phyloP scores from a whole-genome alignment of 37 sponge, comb jelly and placozoan genomes.

The Lycopodina hypogea region DNA sequence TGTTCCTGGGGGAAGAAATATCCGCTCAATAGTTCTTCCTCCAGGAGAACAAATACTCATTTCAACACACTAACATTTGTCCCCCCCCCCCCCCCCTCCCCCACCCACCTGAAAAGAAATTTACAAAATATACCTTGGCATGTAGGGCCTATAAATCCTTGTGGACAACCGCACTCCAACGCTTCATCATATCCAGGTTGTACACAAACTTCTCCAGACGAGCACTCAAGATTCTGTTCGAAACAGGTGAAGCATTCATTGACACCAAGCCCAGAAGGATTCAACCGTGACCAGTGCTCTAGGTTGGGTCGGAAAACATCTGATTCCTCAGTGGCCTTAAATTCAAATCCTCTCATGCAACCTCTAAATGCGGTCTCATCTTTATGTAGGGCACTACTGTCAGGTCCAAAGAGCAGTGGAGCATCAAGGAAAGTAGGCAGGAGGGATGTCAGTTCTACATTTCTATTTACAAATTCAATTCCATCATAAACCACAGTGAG shows the following conservation, averaged over 20 bases:
- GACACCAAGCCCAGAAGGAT: neutral
- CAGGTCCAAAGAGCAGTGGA: conserved; percentile 11
- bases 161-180: conserved; percentile 4
- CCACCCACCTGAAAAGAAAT: too few relatives aligned
- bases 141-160: neutral
- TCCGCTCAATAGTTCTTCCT: too few relatives aligned
- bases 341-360: conserved; percentile 19
- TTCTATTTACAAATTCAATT: neutral
- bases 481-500: neutral
- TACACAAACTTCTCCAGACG: neutral
- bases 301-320: conserved; percentile 23
- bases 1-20: too few relatives aligned
- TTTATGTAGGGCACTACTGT: neutral
- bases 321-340: neutral
- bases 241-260: conserved; percentile 6
- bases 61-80: too few relatives aligned
- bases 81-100: too few relatives aligned
- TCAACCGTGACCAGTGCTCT: neutral
- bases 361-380: conserved; percentile 6
- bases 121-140: conserved; percentile 11
- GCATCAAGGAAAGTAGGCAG: neutral
- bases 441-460: neutral
- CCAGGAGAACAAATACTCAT: too few relatives aligned
- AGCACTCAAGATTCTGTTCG: neutral
- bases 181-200: neutral